Percentiles rank a stretch among this genome's conserved stretches.
phyloP scores from a whole-genome alignment of 2,797 vertebrate species.

The Rhinoraja longicauda region DNA sequence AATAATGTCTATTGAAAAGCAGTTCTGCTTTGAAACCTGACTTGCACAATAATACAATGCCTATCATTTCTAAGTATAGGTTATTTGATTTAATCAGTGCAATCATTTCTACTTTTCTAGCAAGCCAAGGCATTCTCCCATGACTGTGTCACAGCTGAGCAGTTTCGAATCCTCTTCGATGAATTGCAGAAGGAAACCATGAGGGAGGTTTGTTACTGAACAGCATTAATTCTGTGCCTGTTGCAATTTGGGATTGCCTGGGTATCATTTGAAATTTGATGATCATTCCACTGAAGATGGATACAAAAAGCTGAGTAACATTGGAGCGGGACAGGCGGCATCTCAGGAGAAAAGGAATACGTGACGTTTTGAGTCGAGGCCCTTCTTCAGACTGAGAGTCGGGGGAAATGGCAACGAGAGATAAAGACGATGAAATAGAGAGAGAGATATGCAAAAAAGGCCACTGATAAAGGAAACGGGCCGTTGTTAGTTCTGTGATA shows the following conservation, averaged over 20 bases:
- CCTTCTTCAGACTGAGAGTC: no score
- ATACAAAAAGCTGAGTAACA: no score
- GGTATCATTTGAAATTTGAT: no score
- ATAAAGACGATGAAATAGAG: no score
- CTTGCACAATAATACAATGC: background rate
- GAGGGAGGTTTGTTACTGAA: constrained; percentile 64
- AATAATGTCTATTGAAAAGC: background rate
- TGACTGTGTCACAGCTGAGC: constrained; percentile 58
- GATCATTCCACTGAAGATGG: background rate
- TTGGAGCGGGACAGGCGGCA: no score
- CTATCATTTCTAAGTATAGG: background rate
- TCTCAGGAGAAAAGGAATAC: no score
- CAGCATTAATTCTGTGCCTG: background rate
- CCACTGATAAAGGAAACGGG: no score
- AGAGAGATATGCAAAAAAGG: no score
- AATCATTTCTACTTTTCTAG: constrained; percentile 51
- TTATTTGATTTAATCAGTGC: background rate
- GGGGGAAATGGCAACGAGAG: no score
- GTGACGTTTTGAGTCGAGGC: no score
- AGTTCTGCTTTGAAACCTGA: constrained; percentile 33
- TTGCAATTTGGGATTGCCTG: background rate
- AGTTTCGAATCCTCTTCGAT: constrained; percentile 78
- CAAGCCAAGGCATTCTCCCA: constrained; percentile 51
- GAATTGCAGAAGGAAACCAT: constrained; percentile 78
- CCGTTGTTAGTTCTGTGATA: no score